A percentile compares a stretch with the other conserved stretches of the same genome.
These are phyloP conservation scores for Anodontia alba DNA, from an alignment of 2,888 invertebrate genomes.

Conservation along the genomic window DNA sequence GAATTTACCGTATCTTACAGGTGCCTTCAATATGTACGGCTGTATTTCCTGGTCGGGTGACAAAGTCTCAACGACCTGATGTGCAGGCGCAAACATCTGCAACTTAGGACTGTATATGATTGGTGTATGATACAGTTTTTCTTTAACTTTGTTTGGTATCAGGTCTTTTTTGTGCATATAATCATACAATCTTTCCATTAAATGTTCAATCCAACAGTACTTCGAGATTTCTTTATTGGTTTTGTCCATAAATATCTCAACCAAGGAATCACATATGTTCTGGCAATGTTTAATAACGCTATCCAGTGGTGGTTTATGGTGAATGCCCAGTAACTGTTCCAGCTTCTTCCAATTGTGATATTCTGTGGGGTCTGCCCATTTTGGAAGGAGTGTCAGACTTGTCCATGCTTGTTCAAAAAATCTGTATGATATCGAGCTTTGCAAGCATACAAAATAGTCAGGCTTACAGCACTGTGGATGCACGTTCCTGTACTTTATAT, in stretches of 20 bases:
- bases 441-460: conserved; percentile 44
- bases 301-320: conserved; percentile 32
- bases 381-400: conserved; percentile 32
- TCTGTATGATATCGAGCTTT: neutral
- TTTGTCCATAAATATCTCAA: neutral
- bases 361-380: neutral
- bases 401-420: conserved; percentile 44
- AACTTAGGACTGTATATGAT: conserved; percentile 42
- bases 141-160: neutral
- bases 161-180: neutral
- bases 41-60: conserved; percentile 34
- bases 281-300: conserved; percentile 54
- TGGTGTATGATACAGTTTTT: conserved; percentile 29
- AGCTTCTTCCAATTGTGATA: neutral
- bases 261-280: conserved; percentile 42
- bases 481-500: neutral
- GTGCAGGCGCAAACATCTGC: conserved; percentile 21
- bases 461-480: conserved; percentile 24
- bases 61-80: conserved; percentile 31
- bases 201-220: neutral
- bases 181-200: conserved; percentile 31
- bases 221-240: neutral
- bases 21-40: conserved; percentile 53
- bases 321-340: conserved; percentile 30
- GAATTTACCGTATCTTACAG: conserved; percentile 43